Conservation (phyloP, 2,113 vertebrate species). For the Lophotis ruficrista region DNA sequence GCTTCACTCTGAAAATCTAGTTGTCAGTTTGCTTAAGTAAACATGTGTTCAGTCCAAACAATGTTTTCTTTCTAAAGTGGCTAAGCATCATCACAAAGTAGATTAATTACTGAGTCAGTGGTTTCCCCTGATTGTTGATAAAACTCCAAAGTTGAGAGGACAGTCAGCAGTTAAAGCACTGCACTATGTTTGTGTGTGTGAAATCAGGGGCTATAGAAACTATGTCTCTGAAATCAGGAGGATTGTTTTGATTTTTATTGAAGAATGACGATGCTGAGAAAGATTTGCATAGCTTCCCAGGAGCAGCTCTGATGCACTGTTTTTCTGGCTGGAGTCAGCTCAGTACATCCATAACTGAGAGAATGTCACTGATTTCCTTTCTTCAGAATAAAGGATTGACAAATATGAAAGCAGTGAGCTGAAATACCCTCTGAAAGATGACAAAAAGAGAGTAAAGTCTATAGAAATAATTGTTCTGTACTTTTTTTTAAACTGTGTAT, state of each 20-base stretch:
- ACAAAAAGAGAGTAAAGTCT: background rate
- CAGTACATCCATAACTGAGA: background rate
- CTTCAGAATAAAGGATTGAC: background rate
- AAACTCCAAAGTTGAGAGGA: background rate
- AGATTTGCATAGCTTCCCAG: background rate
- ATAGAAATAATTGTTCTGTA: background rate
- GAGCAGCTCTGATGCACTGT: background rate
- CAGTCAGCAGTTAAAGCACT: background rate
- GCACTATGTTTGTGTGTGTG: rapidly evolving
- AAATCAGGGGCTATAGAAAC: background rate
- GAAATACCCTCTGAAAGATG: background rate
- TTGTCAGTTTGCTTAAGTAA: background rate
- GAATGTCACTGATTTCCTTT: conserved; percentile 14
- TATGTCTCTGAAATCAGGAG: background rate
- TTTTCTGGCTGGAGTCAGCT: background rate
- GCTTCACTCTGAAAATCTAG: background rate
- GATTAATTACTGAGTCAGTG: background rate
- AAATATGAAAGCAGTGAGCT: background rate
- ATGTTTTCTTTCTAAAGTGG: background rate
- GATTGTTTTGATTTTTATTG: background rate
- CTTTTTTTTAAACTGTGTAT: background rate
- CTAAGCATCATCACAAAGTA: background rate
- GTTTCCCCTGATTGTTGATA: background rate
- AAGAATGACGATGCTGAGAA: background rate
- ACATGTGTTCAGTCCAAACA: background rate